phyloP scores from a whole-genome alignment of 2,888 invertebrate species.

The Melanostoma mellinum region DNA sequence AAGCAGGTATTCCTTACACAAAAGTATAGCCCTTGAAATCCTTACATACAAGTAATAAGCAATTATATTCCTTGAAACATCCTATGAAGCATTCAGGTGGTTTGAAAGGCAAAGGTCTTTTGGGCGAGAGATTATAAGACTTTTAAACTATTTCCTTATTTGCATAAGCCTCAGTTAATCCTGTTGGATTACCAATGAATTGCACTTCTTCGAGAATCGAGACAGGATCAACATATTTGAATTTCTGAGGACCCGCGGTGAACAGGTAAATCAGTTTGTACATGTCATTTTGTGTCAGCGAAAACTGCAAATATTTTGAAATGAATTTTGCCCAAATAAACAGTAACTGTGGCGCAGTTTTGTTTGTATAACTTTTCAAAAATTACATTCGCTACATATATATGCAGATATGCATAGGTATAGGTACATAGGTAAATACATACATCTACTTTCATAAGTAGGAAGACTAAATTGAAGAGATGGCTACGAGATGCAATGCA shows the following conservation, averaged over 20 bases:
- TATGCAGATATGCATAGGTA: no score
- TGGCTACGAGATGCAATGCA: no score
- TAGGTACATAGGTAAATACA: no score
- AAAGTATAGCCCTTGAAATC: slow-evolving; percentile 2
- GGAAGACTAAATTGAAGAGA: no score
- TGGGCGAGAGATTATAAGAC: slow-evolving; percentile 43
- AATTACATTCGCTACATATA: no score
- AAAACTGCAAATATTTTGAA: slow-evolving; percentile 37
- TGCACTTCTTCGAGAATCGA: background rate
- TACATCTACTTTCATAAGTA: no score
- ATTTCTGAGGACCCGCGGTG: background rate
- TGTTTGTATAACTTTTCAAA: no score
- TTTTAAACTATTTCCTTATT: slow-evolving; percentile 50
- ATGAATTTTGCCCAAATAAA: slow-evolving; percentile 28
- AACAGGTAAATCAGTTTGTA: slow-evolving; percentile 20
- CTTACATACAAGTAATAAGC: slow-evolving; percentile 10
- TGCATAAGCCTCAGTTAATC: slow-evolving; percentile 59
- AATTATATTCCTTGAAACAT: slow-evolving; percentile 26
- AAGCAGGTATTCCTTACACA: slow-evolving; percentile 14
- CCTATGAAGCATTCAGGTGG: background rate
- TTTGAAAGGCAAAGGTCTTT: slow-evolving; percentile 1
- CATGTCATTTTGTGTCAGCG: background rate
- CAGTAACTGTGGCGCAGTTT: background rate
- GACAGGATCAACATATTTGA: slow-evolving; percentile 12
- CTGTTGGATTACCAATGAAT: slow-evolving; percentile 47